These are phyloP conservation scores for Latrodectus geometricus DNA, from an alignment of 1,140 invertebrate species.

Conservation along the genomic window DNA sequence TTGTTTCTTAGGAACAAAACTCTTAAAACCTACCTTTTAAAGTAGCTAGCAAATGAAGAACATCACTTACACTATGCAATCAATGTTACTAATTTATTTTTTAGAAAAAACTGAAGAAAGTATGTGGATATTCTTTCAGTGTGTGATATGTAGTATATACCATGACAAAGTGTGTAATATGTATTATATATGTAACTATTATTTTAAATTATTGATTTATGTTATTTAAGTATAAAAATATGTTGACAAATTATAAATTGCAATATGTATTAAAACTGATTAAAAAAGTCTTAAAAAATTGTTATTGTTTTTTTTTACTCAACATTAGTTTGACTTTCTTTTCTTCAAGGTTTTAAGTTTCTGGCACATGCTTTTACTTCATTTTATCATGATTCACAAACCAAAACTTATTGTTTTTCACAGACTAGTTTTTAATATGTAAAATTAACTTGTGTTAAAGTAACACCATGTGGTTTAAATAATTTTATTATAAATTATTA, in stretches of 20 bases:
- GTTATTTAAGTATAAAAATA: neutral
- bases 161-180: constrained; percentile 1
- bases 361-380: no score
- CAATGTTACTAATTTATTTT: neutral
- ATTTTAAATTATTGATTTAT: neutral
- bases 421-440: no score
- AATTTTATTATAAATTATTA: no score
- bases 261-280: neutral
- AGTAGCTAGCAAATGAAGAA: neutral
- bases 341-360: no score
- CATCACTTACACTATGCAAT: neutral
- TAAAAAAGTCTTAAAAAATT: neutral
- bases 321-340: no score
- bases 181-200: neutral
- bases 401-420: no score
- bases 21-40: neutral
- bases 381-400: no score
- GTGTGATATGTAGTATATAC: constrained; percentile 1
- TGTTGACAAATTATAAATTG: neutral
- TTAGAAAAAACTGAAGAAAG: neutral
- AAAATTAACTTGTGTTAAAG: no score
- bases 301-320: no score
- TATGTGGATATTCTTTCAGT: neutral
- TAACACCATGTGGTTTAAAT: no score
- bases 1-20: no score